phyloP scores from a whole-genome alignment of 2,888 invertebrate genomes.

The Stenchaetothrips biformis region DNA sequence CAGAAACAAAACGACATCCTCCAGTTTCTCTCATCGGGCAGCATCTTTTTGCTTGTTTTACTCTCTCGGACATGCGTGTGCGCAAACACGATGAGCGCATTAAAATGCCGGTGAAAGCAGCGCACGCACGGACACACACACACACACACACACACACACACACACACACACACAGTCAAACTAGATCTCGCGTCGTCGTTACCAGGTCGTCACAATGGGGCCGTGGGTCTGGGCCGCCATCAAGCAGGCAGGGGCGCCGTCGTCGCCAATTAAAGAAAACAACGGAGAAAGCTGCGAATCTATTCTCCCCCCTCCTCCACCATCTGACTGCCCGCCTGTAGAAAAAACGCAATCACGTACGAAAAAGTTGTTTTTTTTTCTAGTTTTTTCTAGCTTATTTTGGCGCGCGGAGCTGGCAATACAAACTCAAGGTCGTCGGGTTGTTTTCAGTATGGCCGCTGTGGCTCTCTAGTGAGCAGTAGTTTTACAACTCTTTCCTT shows the following conservation, averaged over 20 bases:
- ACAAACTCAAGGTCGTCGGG: too few species aligned
- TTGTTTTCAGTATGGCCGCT: too few species aligned
- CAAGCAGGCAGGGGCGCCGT: neutral
- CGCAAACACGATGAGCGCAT: neutral
- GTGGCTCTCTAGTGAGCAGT: too few species aligned
- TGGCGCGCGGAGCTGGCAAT: neutral
- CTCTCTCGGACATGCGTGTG: neutral
- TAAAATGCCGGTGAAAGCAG: neutral
- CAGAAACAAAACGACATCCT: too few species aligned
- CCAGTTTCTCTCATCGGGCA: too few species aligned
- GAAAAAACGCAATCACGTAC: neutral
- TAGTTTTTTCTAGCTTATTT: neutral
- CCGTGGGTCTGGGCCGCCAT: neutral
- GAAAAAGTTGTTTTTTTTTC: neutral
- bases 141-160: neutral
- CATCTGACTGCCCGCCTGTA: neutral
- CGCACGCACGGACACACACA: too few species aligned
- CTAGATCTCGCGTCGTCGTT: neutral
- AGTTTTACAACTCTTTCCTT: too few species aligned
- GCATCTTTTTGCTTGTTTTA: too few species aligned
- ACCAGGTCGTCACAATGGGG: neutral
- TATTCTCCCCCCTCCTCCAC: neutral
- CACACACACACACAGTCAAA: neutral
- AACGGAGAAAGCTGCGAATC: neutral
- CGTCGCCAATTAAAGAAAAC: constrained; percentile 19